Evolutionary conservation across 2,888 invertebrate genomes (phyloP).

Genomic region (Polyommatus icarus): DNA sequence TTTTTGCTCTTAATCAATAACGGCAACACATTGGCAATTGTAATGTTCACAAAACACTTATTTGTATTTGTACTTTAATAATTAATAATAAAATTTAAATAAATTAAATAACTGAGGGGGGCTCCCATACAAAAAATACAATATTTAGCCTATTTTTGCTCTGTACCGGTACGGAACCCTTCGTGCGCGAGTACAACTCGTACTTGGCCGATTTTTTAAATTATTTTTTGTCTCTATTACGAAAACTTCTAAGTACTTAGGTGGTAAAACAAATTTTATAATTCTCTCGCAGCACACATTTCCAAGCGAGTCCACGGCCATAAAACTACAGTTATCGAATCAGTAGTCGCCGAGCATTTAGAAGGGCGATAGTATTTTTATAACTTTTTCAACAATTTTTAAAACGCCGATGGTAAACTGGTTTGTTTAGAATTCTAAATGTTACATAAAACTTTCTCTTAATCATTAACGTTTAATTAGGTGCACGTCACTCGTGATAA

Average conservation of each 20-base stretch:
- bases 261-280: neutral
- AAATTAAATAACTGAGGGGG: no score
- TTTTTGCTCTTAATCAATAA: no score
- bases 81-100: no score
- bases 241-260: neutral
- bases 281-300: neutral
- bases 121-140: no score
- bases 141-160: no score
- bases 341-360: neutral
- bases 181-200: no score
- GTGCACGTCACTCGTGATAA: neutral
- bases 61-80: no score
- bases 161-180: no score
- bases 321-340: slow-evolving; percentile 9
- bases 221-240: no score
- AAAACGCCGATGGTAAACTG: neutral
- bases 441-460: slow-evolving; percentile 28
- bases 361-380: neutral
- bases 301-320: neutral
- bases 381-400: slow-evolving; percentile 13
- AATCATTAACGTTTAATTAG: slow-evolving; percentile 10
- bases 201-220: no score
- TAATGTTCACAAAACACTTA: no score
- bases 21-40: no score
- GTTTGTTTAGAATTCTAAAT: slow-evolving; percentile 8